Conservation (phyloP, 2,888 invertebrate genomes). For the Noctua comes region DNA sequence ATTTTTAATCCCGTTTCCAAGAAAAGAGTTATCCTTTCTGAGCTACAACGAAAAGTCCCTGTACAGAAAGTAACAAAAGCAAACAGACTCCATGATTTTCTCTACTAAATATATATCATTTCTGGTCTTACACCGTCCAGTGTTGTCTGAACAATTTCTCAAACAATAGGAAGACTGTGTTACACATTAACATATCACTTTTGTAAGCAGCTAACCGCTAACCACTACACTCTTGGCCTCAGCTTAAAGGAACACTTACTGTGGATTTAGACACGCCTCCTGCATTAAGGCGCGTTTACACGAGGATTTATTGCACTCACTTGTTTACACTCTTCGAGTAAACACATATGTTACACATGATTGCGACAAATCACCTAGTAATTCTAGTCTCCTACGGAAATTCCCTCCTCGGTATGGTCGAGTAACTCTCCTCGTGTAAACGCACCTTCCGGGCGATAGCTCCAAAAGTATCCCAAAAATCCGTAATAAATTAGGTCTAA, state of each 20-base stretch:
- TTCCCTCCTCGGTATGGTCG: not conserved
- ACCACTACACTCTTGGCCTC: constrained; percentile 51
- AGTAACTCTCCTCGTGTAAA: not conserved
- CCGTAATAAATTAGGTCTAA: no score
- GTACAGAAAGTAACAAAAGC: not conserved
- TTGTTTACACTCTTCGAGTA: constrained; percentile 5
- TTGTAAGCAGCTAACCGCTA: constrained; percentile 36
- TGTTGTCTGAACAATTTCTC: constrained; percentile 3
- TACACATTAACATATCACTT: constrained; percentile 48
- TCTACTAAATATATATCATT: not conserved
- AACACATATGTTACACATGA: not conserved
- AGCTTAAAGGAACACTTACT: constrained; percentile 64
- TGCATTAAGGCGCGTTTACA: constrained; percentile 65
- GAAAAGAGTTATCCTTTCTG: not conserved
- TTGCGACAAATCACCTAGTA: not conserved
- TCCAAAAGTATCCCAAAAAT: not conserved
- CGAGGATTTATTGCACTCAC: constrained; percentile 3
- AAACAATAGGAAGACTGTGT: constrained; percentile 29
- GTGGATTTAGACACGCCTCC: constrained; percentile 74
- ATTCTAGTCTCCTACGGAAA: not conserved
- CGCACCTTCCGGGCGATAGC: not conserved
- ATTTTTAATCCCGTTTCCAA: constrained; percentile 1
- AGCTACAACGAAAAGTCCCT: not conserved
- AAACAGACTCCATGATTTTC: not conserved
- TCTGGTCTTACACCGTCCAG: not conserved